Conservation (phyloP, 2,888 invertebrate species). For the Nomada fabriciana region DNA sequence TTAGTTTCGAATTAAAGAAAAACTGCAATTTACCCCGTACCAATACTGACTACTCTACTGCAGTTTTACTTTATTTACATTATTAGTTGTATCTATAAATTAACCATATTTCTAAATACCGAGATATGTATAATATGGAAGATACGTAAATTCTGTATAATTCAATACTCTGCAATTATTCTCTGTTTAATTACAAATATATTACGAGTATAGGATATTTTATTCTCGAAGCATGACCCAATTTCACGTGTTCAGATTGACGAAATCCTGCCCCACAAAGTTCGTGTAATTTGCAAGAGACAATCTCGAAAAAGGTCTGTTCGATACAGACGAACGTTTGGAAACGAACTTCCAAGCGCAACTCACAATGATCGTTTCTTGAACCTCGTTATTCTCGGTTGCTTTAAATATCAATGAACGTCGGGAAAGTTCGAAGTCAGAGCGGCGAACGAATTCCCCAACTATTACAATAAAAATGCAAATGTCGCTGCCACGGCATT, state of each 20-base stretch:
- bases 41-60: too few relatives aligned
- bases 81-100: too few relatives aligned
- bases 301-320: not conserved
- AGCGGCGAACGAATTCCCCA: constrained; percentile 28
- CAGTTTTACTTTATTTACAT: too few relatives aligned
- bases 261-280: not conserved
- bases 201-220: not conserved
- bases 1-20: too few relatives aligned
- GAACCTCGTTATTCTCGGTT: constrained; percentile 18
- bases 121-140: too few relatives aligned
- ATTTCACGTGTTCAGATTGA: not conserved
- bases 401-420: constrained; percentile 30
- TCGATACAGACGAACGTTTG: not conserved
- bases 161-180: too few relatives aligned
- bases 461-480: constrained; percentile 53
- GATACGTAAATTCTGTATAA: too few relatives aligned
- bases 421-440: constrained; percentile 36
- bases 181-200: too few relatives aligned
- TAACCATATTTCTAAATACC: too few relatives aligned
- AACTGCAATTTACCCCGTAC: too few relatives aligned
- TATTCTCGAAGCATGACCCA: not conserved
- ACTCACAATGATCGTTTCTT: not conserved
- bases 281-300: not conserved
- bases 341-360: not conserved
- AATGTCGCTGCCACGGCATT: constrained; percentile 12